Conservation (phyloP, 2,797 vertebrate genomes). For the Gephyroberyx darwinii region DNA sequence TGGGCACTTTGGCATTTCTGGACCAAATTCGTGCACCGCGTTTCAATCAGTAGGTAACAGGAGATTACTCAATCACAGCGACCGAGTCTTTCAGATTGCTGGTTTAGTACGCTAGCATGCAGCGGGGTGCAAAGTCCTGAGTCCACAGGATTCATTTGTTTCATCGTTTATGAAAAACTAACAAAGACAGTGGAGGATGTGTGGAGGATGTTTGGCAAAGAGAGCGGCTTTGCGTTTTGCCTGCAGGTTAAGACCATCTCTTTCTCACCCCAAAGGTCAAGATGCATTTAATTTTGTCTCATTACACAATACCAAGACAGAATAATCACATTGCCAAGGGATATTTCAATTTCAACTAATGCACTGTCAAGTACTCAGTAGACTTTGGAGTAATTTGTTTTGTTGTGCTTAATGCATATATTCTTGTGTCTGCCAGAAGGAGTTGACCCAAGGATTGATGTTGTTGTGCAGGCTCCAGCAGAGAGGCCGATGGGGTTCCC, state of each 20-base stretch:
- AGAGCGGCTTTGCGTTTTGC: background rate
- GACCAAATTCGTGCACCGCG: conserved; percentile 52
- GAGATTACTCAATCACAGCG: conserved; percentile 22
- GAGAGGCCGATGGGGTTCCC: conserved; percentile 55
- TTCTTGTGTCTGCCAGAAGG: conserved; percentile 61
- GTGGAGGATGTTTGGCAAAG: conserved; percentile 11
- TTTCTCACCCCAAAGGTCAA: conserved; percentile 37
- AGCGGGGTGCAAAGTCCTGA: too few relatives aligned
- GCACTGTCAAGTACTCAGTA: conserved; percentile 53
- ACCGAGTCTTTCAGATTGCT: conserved; percentile 29
- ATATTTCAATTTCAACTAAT: conserved; percentile 62
- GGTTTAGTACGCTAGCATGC: conserved; percentile 46
- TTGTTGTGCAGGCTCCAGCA: conserved; percentile 62
- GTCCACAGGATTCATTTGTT: too few relatives aligned
- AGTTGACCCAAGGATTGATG: conserved; percentile 57
- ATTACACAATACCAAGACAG: conserved; percentile 24
- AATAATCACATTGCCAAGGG: conserved; percentile 50
- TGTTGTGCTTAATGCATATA: conserved; percentile 68
- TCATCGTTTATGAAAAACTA: too few relatives aligned
- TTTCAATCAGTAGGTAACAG: conserved; percentile 60
- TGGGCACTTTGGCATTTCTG: conserved; percentile 77
- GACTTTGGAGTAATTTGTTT: conserved; percentile 55
- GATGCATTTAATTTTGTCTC: conserved; percentile 24
- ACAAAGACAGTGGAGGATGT: conserved; percentile 18
- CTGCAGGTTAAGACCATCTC: background rate